Evolutionary conservation across 2,113 vertebrate genomes (phyloP).

Genomic region (Myotis yumanensis): DNA sequence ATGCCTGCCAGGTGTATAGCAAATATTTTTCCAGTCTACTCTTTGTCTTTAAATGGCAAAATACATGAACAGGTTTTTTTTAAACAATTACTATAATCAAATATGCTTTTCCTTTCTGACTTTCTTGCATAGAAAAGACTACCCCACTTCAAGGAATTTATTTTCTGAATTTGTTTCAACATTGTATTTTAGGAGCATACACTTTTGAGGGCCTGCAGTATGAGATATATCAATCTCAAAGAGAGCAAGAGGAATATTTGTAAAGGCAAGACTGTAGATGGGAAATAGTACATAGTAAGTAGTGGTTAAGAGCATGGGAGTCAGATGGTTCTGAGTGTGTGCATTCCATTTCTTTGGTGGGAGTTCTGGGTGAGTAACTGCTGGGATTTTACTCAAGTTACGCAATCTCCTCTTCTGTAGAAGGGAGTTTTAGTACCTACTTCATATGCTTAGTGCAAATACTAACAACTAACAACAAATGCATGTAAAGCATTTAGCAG

Average conservation of each 20-base stretch:
- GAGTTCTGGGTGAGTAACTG: background rate
- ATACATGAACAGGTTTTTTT: background rate
- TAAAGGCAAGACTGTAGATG: background rate
- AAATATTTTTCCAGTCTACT: background rate
- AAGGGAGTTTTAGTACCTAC: background rate
- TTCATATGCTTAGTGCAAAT: background rate
- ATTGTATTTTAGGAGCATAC: background rate
- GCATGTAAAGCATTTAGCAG: background rate
- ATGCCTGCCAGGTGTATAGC: background rate
- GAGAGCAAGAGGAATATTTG: background rate
- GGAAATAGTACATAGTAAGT: no score
- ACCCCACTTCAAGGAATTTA: background rate
- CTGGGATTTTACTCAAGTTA: background rate
- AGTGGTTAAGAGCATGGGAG: no score
- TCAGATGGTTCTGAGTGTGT: background rate
- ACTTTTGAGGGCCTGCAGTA: background rate
- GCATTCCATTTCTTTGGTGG: background rate
- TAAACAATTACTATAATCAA: background rate
- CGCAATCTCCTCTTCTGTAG: background rate
- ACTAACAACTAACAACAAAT: background rate
- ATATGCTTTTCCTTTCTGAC: background rate
- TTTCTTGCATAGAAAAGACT: background rate
- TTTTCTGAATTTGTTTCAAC: slow-evolving; percentile 16
- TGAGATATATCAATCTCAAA: background rate
- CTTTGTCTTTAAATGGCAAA: background rate